Percentiles rank a stretch among this genome's conserved stretches.
Conservation (phyloP, 2,797 vertebrate genomes). For the Muraenolepis orangiensis region DNA sequence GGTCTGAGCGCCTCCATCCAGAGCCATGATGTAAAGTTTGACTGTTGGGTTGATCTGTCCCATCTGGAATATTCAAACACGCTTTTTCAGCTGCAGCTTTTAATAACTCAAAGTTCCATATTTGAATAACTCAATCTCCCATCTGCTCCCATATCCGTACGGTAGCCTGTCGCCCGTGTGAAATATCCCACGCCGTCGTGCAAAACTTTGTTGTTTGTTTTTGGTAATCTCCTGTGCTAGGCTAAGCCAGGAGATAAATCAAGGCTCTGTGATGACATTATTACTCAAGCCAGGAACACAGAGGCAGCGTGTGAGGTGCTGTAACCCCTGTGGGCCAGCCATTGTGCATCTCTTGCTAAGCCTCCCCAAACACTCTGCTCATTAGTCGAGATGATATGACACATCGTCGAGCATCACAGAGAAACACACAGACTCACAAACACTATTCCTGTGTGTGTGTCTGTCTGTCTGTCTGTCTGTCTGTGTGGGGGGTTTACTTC, state of each 20-base stretch:
- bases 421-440: not conserved
- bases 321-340: constrained; percentile 25
- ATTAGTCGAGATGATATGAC: constrained; percentile 35
- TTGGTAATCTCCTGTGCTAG: not conserved
- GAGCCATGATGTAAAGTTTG: constrained; percentile 57
- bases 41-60: constrained; percentile 70
- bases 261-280: constrained; percentile 24
- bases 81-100: not conserved
- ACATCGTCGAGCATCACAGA: not conserved
- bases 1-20: constrained; percentile 64
- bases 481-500: not conserved
- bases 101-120: not conserved
- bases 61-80: constrained; percentile 54
- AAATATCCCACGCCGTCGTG: not conserved
- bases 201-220: not conserved
- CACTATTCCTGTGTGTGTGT: not conserved
- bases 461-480: too few species aligned
- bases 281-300: constrained; percentile 20
- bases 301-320: not conserved
- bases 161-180: not conserved
- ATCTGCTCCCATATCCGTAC: not conserved
- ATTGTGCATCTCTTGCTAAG: constrained; percentile 15
- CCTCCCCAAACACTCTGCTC: constrained; percentile 32
- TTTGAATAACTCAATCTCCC: not conserved
- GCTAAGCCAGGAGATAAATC: not conserved